Evolutionary conservation across 2,797 vertebrate genomes (phyloP), one percentile per base, ranked within the genome.

Genomic region (Hippopotamyrus pictus): DNA sequence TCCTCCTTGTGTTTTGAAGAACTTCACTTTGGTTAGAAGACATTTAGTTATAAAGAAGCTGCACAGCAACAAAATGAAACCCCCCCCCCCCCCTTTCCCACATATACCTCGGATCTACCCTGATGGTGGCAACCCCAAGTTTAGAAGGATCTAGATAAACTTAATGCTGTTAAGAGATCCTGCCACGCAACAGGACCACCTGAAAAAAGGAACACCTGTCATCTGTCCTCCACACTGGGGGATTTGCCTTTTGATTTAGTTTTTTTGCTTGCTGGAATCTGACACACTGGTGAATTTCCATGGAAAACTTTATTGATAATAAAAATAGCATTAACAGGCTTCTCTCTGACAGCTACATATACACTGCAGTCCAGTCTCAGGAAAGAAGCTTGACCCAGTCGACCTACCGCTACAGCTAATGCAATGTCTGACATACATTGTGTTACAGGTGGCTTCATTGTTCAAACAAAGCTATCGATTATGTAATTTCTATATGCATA

Each of bases 401-500:
- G 97, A 95, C 97, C 96, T 96, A 97, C 96, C 94, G 96, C 96
- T 97, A 97, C 94, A 94, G 97, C 97, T 97, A 98, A 97, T 95
- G 95, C 97, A 96, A 97, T 11, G 29, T 37, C 85, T 41, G 53
- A 57, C 33, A 29, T 53, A 50, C 41, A n/a, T 41, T 73, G 25
- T 96, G 95, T 97, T 76, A 41, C 37, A 44, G 14, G 97, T 97
- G 97, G 95, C 96, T 96, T 96, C 94, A 96, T 96, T 97, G 96
- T 94, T 97, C 97, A 98, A 98, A 98, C 97, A 98, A 99, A 98
- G 97, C 98, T 99, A 98, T 97, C 97, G 97, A 98, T 97, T 98
- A 98, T 97, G 97, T 97, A 95, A 97, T 97, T 97, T 97, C 97
- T 98, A 98, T 98, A 99, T 99, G 99, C 98, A 99, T 99, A 99